These are phyloP conservation scores for Gryllus longicercus DNA, from an alignment of 2,888 invertebrate species.

Conservation along the genomic window DNA sequence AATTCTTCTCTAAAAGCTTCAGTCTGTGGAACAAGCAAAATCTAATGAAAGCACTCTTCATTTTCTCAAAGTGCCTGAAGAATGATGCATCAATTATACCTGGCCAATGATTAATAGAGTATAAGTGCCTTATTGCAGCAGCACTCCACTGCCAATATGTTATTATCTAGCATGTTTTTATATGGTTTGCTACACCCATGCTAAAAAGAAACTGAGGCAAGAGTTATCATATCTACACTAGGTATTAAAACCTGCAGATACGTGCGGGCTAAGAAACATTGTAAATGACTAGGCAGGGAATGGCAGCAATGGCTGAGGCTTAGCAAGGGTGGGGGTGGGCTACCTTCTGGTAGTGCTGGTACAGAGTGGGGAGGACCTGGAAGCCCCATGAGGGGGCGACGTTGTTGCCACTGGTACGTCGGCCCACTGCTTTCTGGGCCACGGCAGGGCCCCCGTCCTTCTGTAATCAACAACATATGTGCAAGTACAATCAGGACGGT, in stretches of 20 bases:
- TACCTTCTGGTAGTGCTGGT: constrained; percentile 82
- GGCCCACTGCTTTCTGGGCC: constrained; percentile 47
- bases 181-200: not conserved
- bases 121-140: too few relatives aligned
- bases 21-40: too few relatives aligned
- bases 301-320: not conserved
- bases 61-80: too few relatives aligned
- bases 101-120: too few relatives aligned
- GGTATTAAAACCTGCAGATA: not conserved
- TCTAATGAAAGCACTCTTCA: too few relatives aligned
- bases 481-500: not conserved
- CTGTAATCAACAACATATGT: constrained; percentile 43
- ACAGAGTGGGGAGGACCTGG: constrained; percentile 79
- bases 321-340: constrained; percentile 23
- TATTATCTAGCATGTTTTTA: too few relatives aligned
- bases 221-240: not conserved
- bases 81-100: too few relatives aligned
- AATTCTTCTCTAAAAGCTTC: too few relatives aligned
- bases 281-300: not conserved
- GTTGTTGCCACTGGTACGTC: constrained; percentile 8
- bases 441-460: constrained; percentile 43
- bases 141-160: too few relatives aligned
- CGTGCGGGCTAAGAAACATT: not conserved
- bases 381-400: constrained; percentile 70
- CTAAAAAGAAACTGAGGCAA: not conserved